Percentiles rank a stretch among this genome's conserved stretches.
These are phyloP conservation scores for Botrylloides violaceus DNA, from an alignment of 23 tunicate species.

Conservation along the genomic window DNA sequence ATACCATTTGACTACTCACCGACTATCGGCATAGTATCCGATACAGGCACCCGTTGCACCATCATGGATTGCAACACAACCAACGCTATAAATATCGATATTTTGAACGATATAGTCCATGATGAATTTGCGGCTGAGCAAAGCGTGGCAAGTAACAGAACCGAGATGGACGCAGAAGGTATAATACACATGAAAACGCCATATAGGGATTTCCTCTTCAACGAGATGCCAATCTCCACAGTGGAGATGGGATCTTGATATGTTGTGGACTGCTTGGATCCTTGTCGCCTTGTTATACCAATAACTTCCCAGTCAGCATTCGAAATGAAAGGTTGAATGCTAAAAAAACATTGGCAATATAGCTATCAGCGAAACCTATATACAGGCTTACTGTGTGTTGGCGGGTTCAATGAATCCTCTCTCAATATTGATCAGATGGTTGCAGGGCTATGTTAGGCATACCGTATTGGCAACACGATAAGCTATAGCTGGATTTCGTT, in stretches of 20 bases:
- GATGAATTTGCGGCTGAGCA: slow-evolving; percentile 26
- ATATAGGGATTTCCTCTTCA: slow-evolving; percentile 16
- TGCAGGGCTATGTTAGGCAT: too few species aligned
- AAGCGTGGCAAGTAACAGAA: slow-evolving; percentile 19
- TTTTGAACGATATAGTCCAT: slow-evolving; percentile 17
- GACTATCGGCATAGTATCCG: slow-evolving; percentile 21
- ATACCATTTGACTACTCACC: too few species aligned
- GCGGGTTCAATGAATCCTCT: too few species aligned
- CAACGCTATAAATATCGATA: slow-evolving; percentile 22
- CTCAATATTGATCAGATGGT: too few species aligned
- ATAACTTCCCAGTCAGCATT: slow-evolving; percentile 23
- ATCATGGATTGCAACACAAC: slow-evolving; percentile 20
- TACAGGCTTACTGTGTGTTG: too few species aligned
- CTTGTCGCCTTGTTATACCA: not conserved
- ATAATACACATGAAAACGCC: slow-evolving; percentile 2
- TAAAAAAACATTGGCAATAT: too few species aligned
- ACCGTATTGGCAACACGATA: too few species aligned
- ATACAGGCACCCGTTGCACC: slow-evolving; percentile 24
- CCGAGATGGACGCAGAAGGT: slow-evolving; percentile 18
- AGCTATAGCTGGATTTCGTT: too few species aligned
- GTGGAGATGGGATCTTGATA: slow-evolving; percentile 9
- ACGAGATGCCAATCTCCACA: not conserved
- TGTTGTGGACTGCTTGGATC: not conserved
- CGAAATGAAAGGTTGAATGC: slow-evolving; percentile 4
- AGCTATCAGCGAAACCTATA: too few species aligned